Conservation (phyloP, 2,888 invertebrate species). For the Patella pellucida region DNA sequence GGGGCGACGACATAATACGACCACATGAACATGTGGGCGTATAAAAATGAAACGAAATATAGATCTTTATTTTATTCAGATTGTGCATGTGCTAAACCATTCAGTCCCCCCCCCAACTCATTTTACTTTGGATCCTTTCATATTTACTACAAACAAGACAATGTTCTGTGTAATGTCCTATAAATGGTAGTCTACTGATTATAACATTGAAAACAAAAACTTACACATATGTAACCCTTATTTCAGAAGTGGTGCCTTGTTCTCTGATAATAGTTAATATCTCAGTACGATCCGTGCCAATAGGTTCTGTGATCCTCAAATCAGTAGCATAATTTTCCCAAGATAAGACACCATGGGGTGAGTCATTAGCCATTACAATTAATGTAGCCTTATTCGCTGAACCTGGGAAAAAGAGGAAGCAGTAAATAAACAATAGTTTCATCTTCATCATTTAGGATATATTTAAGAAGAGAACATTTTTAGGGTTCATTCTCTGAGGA, state of each 20-base stretch:
- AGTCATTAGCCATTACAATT: slow-evolving; percentile 67
- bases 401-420: slow-evolving; percentile 33
- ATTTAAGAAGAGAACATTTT: neutral
- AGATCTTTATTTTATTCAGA: too few species aligned
- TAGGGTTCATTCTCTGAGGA: too few species aligned
- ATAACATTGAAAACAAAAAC: slow-evolving; percentile 24
- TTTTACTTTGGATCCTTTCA: too few species aligned
- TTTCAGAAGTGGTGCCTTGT: slow-evolving; percentile 60
- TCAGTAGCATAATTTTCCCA: slow-evolving; percentile 51
- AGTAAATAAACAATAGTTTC: neutral
- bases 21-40: too few species aligned
- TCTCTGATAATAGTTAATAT: slow-evolving; percentile 54
- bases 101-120: too few species aligned
- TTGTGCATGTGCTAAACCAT: too few species aligned
- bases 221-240: slow-evolving; percentile 62
- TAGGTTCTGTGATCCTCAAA: slow-evolving; percentile 53
- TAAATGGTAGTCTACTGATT: too few species aligned
- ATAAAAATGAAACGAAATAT: too few species aligned
- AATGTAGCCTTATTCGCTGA: slow-evolving; percentile 45
- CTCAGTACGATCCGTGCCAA: slow-evolving; percentile 49
- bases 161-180: too few species aligned
- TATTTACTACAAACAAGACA: too few species aligned
- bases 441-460: neutral
- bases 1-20: too few species aligned
- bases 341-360: slow-evolving; percentile 65